A percentile compares a stretch with the other conserved stretches of the same genome.
These are phyloP conservation scores for Sinella curviseta DNA, from an alignment of 1,140 invertebrate genomes.

Conservation along the genomic window DNA sequence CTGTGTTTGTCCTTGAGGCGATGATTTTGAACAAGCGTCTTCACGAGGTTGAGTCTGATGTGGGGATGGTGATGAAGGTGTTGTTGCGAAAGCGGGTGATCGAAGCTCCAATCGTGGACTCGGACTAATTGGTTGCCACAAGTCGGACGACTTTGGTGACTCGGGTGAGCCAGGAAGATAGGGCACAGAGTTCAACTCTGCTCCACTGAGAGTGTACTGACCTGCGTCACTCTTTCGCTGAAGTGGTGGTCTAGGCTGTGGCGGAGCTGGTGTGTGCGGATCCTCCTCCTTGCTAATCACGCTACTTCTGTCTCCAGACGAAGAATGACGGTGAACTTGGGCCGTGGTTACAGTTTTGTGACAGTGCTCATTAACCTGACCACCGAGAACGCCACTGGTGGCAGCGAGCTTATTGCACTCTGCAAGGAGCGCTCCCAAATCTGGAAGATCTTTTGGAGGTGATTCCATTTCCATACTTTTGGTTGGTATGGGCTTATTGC, in stretches of 20 bases:
- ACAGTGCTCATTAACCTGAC: neutral
- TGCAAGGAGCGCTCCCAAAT: slow-evolving; percentile 53
- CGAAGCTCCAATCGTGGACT: slow-evolving; percentile 4
- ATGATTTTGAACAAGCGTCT: neutral
- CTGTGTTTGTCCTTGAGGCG: neutral
- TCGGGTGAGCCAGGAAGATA: slow-evolving; percentile 27
- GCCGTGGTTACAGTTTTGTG: slow-evolving; percentile 36
- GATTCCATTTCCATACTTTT: slow-evolving; percentile 59
- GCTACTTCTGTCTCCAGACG: neutral
- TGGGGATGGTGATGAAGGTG: neutral
- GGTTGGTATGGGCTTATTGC: slow-evolving; percentile 65
- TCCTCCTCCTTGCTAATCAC: slow-evolving; percentile 2
- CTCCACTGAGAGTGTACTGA: neutral
- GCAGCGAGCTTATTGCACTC: neutral
- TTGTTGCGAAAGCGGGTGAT: neutral
- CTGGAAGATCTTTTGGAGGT: slow-evolving; percentile 51
- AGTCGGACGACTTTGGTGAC: slow-evolving; percentile 40
- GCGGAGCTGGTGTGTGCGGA: neutral
- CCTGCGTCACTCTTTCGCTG: neutral
- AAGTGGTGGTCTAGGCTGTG: neutral
- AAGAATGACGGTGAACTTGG: slow-evolving; percentile 39
- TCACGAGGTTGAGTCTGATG: neutral
- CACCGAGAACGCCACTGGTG: neutral
- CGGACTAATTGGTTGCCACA: slow-evolving; percentile 39
- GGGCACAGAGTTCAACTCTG: neutral